phyloP scores from a whole-genome alignment of 2,888 invertebrate species.

The Sphaerophoria rueppellii region DNA sequence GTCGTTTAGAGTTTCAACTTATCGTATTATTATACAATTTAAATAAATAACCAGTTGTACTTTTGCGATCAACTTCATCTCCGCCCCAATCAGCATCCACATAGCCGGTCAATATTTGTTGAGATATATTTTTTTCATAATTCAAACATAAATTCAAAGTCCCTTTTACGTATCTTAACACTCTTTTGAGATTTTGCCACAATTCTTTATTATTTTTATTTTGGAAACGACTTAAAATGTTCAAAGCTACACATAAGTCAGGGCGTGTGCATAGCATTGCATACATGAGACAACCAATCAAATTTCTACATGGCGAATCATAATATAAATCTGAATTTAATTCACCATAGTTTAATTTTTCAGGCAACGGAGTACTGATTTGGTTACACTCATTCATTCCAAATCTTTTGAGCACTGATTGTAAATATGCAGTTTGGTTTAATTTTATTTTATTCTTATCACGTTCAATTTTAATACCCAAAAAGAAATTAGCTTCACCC shows the following conservation, averaged over 20 bases:
- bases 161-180: conserved; percentile 40
- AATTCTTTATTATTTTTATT: conserved; percentile 65
- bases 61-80: conserved; percentile 48
- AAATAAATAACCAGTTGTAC: conserved; percentile 62
- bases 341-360: neutral
- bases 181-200: conserved; percentile 57
- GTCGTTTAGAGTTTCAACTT: conserved; percentile 52
- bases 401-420: conserved; percentile 73
- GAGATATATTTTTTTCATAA: conserved; percentile 37
- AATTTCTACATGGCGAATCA: conserved; percentile 74
- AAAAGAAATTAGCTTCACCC: conserved; percentile 67
- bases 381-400: conserved; percentile 75
- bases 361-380: too few species aligned
- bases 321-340: conserved; percentile 74
- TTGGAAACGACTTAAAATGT: conserved; percentile 48
- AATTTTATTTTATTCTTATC: conserved; percentile 37
- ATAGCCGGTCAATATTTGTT: conserved; percentile 49
- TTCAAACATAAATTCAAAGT: conserved; percentile 46
- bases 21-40: conserved; percentile 47
- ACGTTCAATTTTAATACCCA: conserved; percentile 71
- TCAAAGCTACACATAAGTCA: conserved; percentile 53
- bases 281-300: conserved; percentile 74
- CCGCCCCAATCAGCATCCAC: conserved; percentile 58
- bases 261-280: conserved; percentile 67
- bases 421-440: conserved; percentile 68